Percentiles rank a stretch among this genome's conserved stretches.
Evolutionary conservation across 53 echinoderm and acorn worm species (phyloP).

Genomic region (Zoroaster sp.): DNA sequence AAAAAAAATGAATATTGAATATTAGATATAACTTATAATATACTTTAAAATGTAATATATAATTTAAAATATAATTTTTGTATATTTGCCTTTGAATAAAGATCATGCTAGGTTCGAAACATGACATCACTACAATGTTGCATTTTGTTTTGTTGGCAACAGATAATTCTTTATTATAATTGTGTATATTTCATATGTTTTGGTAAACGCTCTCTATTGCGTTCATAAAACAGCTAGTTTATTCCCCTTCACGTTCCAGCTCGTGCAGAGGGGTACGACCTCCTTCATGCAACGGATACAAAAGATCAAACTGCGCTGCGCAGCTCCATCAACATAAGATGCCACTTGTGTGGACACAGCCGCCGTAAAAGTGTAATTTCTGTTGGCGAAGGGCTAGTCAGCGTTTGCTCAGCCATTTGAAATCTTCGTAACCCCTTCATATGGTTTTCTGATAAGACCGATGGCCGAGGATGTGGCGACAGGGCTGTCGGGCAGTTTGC

Average conservation of each 20-base stretch:
- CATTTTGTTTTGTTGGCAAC: no score
- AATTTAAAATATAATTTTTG: no score
- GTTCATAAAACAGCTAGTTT: neutral
- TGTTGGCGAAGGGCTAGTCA: neutral
- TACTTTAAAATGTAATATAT: no score
- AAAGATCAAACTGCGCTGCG: neutral
- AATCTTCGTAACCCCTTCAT: neutral
- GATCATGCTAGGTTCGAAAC: no score
- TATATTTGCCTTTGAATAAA: no score
- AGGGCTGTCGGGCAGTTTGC: neutral
- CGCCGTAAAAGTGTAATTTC: constrained; percentile 18
- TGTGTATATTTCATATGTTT: no score
- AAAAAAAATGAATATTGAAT: no score
- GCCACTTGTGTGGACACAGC: constrained; percentile 1
- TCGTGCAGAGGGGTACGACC: neutral
- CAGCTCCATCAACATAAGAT: neutral
- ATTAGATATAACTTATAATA: no score
- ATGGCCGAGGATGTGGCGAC: neutral
- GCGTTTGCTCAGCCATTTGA: constrained; percentile 1
- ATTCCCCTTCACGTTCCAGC: neutral
- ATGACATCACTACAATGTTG: no score
- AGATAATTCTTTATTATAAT: no score
- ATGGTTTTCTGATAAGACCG: neutral
- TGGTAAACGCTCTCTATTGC: no score
- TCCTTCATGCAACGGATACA: neutral